Evolutionary conservation across 2,113 vertebrate species (phyloP), one percentile per base, ranked within the genome.

Genomic region (Ceratotherium simum): DNA sequence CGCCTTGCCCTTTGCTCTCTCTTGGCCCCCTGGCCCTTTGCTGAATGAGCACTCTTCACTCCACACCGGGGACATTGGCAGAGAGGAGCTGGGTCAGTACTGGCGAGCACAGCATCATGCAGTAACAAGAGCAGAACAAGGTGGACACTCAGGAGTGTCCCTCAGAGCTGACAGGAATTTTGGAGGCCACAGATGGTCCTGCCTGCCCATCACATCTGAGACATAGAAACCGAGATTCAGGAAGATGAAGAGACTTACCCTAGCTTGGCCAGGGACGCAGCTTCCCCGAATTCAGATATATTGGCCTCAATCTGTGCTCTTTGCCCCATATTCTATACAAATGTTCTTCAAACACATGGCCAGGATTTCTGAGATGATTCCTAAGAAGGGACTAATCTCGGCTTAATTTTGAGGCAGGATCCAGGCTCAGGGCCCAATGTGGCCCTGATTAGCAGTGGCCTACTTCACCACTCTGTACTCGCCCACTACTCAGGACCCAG

Each of bases 51-150:
- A 20, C 2, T 31, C 17, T 27, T 46, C 29, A 8, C 23, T 18
- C 21, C 7, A 31, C 12, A 12, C 10, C 1, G 0, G 2, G n/a
- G 10, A 9, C 36, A 8, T 3, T 21, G 21, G 23, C 39, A n/a
- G 2, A 6, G 3, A 73, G 72, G 10, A 39, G 3, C 11, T 6
- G 54, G 12, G 56, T 65, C 13, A n/a, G 23, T 6, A 2, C 18
- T 42, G 20, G 2, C 31, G 5, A 33, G 16, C 9, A 31, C 3
- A 70, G 16, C 3, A 21, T 75, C 21, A 6, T 3, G 0, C 1
- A 8, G 17, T 10, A 20, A 21, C 4, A 62, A 25, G 46, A 58
- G 5, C 48, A 86, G 56, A 54, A 14, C 36, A 10, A 42, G 2
- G n/a, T 39, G 9, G 46, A 62, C 16, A 21, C 46, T 6, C 2